Evolutionary conservation across 2,113 vertebrate genomes (phyloP), one percentile per base, ranked within the genome.

Genomic region (Tragulus kanchil): DNA sequence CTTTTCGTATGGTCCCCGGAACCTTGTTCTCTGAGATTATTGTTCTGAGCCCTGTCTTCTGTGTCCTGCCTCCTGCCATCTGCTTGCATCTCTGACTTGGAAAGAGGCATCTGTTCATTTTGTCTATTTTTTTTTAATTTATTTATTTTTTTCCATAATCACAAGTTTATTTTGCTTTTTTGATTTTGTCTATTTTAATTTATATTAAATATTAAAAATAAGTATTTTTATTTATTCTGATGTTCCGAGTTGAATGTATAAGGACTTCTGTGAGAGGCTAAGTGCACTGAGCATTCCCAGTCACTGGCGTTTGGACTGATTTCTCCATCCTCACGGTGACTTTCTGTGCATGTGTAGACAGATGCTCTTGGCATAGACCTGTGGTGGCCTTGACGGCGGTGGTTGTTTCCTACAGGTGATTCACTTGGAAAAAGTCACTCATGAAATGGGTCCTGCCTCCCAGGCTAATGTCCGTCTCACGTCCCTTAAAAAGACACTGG

Each of bases 401-500:
- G 52, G 86, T 54, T 65, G 8, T 62, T 90, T 84, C 92, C 90
- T 71, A 0, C 78, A 99, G 99, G 98, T 99, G 84, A 98, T 99
- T 75, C 99, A 97, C n/a, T 97, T 99, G 97, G 99, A 99, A 67
- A 98, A 95, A 56, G 96, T 99, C 85, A 97, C 98, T 0, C 96
- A 98, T 17, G 96, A 98, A 78, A 98, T 99, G 36, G 98, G 99
- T 36, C 92, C 98, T n/a, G 93, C 98, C 59, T 97, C 99, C 11
- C 99, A 99, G 97, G 98, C 99, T 21, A 97, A 98, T 0, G 1
- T 97, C 1, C 99, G 99, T 0, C 98, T 99, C 26, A 52, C 96
- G 0, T 98, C 99, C 3, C 97, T 99, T 90, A 99, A 99, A 97
- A 98, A 93, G 90, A 99, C 99, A 3, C 95, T 99, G 5, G 99